Evolutionary conservation across 1,140 invertebrate species (phyloP).

Genomic region (Pogonomyrmex californicus): DNA sequence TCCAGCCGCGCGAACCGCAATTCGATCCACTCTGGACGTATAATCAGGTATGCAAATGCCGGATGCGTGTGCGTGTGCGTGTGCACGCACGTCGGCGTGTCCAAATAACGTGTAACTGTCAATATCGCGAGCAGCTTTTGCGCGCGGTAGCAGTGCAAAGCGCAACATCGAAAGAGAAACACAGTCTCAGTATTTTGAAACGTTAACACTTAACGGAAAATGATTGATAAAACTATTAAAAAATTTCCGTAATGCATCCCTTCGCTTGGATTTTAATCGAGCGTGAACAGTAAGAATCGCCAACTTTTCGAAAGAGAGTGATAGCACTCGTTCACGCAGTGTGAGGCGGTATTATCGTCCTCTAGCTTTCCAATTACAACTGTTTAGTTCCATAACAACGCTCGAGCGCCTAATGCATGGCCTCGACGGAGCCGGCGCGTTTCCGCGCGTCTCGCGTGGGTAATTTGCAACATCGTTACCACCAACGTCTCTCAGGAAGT

Average conservation of each 20-base stretch:
- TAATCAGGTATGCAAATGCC: conserved; percentile 75
- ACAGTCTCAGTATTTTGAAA: conserved; percentile 14
- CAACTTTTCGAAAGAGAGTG: conserved; percentile 14
- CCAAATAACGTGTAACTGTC: conserved; percentile 74
- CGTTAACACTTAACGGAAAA: neutral
- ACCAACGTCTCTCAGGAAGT: conserved; percentile 54
- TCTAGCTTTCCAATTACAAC: conserved; percentile 53
- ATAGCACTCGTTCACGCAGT: neutral
- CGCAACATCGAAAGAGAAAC: conserved; percentile 24
- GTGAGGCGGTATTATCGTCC: neutral
- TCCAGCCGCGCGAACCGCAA: conserved; percentile 65
- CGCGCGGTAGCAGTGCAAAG: conserved; percentile 64
- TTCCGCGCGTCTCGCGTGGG: conserved; percentile 42
- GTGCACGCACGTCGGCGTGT: conserved; percentile 31
- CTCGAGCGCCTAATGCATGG: conserved; percentile 45
- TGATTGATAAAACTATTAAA: neutral
- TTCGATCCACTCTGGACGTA: conserved; percentile 69
- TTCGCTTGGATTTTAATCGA: neutral
- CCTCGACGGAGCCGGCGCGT: conserved; percentile 21
- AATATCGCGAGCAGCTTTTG: conserved; percentile 73
- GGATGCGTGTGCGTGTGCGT: conserved; percentile 64
- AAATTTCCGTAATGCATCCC: neutral
- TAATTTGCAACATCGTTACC: conserved; percentile 62
- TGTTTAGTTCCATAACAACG: conserved; percentile 56
- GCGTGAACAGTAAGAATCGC: neutral